These are phyloP conservation scores for Leucania comma DNA, from an alignment of 2,888 invertebrate genomes.

Conservation along the genomic window DNA sequence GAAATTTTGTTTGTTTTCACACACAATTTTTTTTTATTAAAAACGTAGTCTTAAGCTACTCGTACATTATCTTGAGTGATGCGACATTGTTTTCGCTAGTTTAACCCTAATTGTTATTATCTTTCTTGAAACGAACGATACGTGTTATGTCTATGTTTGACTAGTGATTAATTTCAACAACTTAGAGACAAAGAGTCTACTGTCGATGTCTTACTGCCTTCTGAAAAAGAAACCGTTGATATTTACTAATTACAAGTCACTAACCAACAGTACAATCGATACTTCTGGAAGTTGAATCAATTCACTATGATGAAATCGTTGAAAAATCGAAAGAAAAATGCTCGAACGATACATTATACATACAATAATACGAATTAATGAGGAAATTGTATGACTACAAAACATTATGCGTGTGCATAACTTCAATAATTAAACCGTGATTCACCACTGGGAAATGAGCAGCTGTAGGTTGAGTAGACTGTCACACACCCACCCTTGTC, in stretches of 20 bases:
- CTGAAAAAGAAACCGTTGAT: not conserved
- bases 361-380: slow-evolving; percentile 55
- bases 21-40: too few relatives aligned
- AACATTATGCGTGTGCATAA: slow-evolving; percentile 37
- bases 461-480: slow-evolving; percentile 51
- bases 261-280: not conserved
- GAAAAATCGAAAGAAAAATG: slow-evolving; percentile 42
- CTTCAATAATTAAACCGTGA: slow-evolving; percentile 51
- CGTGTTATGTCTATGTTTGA: slow-evolving; percentile 24
- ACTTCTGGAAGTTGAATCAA: slow-evolving; percentile 32
- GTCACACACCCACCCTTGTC: slow-evolving; percentile 53
- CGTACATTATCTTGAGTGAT: slow-evolving; percentile 63
- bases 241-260: not conserved
- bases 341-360: slow-evolving; percentile 38
- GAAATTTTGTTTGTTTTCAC: slow-evolving; percentile 38
- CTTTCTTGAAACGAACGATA: slow-evolving; percentile 41
- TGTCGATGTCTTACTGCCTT: not conserved
- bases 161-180: slow-evolving; percentile 38
- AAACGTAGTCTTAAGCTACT: slow-evolving; percentile 17
- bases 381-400: slow-evolving; percentile 56
- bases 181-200: slow-evolving; percentile 30
- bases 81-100: slow-evolving; percentile 52
- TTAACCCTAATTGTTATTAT: slow-evolving; percentile 62
- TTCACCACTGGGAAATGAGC: slow-evolving; percentile 48
- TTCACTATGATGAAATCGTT: slow-evolving; percentile 35